Percentiles rank a stretch among this genome's conserved stretches.
phyloP scores from a whole-genome alignment of 2,113 vertebrate species.

The Hippolais icterina region DNA sequence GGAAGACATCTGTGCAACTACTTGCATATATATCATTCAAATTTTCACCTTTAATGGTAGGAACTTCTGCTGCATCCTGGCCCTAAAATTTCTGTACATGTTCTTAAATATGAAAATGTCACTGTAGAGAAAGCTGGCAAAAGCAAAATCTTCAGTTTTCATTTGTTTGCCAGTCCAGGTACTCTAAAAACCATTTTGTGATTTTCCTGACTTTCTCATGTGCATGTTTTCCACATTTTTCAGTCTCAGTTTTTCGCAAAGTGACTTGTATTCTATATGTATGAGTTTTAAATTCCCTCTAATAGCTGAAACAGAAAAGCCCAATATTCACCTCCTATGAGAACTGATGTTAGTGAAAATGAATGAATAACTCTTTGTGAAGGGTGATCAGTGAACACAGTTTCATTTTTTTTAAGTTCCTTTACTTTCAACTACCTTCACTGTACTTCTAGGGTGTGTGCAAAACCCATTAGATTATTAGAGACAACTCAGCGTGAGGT shows the following conservation, averaged over 20 bases:
- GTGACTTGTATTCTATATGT: not conserved
- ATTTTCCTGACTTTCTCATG: not conserved
- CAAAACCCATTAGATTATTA: not conserved
- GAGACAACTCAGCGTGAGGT: not conserved
- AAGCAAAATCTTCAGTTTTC: not conserved
- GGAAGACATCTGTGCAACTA: not conserved
- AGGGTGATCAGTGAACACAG: not conserved
- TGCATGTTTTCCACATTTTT: not conserved
- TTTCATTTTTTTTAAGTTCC: not conserved
- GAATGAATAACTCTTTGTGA: not conserved
- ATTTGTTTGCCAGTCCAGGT: not conserved
- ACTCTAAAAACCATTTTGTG: not conserved
- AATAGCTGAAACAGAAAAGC: not conserved
- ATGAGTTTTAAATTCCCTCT: not conserved
- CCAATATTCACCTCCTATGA: not conserved
- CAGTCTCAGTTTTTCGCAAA: not conserved
- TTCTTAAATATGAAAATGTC: not conserved
- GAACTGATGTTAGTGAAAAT: not conserved
- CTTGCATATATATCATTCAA: not conserved
- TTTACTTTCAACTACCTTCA: not conserved
- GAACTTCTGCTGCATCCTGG: not conserved
- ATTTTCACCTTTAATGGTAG: not conserved
- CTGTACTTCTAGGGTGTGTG: not conserved
- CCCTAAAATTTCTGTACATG: not conserved
- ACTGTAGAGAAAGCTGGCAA: not conserved